Evolutionary conservation across 2,797 vertebrate species (phyloP).

Genomic region (Tangara arthus): DNA sequence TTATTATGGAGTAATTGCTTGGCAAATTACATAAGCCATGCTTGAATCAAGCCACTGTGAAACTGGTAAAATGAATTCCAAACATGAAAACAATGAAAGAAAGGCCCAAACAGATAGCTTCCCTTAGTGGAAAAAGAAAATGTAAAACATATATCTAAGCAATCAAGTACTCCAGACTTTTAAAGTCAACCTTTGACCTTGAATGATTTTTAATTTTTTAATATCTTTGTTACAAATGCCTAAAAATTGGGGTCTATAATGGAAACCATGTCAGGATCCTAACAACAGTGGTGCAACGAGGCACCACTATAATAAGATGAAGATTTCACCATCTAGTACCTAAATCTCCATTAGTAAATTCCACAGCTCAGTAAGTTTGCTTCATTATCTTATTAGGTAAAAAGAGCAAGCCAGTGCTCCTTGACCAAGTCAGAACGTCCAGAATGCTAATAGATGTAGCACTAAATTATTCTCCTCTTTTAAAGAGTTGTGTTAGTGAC

Average conservation of each 20-base stretch:
- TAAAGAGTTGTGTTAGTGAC: constrained; percentile 94
- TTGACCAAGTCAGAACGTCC: constrained; percentile 82
- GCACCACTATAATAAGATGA: constrained; percentile 80
- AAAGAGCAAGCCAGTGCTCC: constrained; percentile 84
- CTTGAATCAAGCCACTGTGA: constrained; percentile 63
- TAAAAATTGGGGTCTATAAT: constrained; percentile 64
- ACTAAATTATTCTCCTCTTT: constrained; percentile 92
- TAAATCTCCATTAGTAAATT: constrained; percentile 89
- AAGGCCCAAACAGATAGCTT: constrained; percentile 7
- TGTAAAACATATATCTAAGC: constrained; percentile 46
- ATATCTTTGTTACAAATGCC: constrained; percentile 61
- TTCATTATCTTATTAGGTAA: constrained; percentile 87
- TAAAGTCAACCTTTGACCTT: constrained; percentile 57
- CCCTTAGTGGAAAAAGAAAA: neutral
- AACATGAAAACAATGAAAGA: constrained; percentile 37
- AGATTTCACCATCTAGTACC: constrained; percentile 85
- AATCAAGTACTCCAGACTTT: constrained; percentile 29
- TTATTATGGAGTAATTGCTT: constrained; percentile 67
- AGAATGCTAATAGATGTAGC: constrained; percentile 86
- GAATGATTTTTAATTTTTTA: constrained; percentile 51
- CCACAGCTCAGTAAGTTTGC: constrained; percentile 86
- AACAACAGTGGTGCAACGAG: constrained; percentile 68
- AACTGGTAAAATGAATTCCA: constrained; percentile 49
- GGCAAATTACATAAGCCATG: constrained; percentile 64
- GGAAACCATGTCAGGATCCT: constrained; percentile 57